Percentiles rank a stretch among this genome's conserved stretches.
phyloP scores from a whole-genome alignment of 2,888 invertebrate genomes.

The Megaustenia siamemsis region DNA sequence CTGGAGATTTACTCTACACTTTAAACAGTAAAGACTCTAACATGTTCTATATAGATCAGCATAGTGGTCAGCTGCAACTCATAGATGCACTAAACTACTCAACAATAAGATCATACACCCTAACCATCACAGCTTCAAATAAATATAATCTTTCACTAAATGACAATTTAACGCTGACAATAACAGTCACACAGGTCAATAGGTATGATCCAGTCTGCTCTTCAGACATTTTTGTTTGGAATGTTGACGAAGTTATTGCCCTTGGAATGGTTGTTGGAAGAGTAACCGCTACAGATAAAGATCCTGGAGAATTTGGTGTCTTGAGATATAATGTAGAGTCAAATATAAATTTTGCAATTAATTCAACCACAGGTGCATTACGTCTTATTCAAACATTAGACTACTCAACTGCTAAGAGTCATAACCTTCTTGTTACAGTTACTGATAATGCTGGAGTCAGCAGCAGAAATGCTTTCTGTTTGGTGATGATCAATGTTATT shows the following conservation, averaged over 20 bases:
- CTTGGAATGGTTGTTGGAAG: constrained; percentile 61
- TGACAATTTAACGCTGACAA: constrained; percentile 35
- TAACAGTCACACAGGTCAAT: constrained; percentile 58
- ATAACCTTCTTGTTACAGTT: constrained; percentile 61
- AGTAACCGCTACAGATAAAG: constrained; percentile 68
- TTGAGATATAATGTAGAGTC: constrained; percentile 64
- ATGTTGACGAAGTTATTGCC: constrained; percentile 44
- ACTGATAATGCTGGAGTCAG: constrained; percentile 61
- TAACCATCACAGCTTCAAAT: constrained; percentile 56
- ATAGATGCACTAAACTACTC: constrained; percentile 36
- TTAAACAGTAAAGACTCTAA: constrained; percentile 63
- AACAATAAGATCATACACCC: background rate
- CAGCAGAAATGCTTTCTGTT: constrained; percentile 55
- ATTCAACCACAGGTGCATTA: constrained; percentile 60
- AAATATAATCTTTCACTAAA: constrained; percentile 44
- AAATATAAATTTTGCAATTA: constrained; percentile 60
- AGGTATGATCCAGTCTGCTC: constrained; percentile 58
- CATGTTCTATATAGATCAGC: constrained; percentile 63
- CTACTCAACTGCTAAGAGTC: constrained; percentile 59
- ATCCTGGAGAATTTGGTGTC: constrained; percentile 65
- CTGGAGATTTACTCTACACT: constrained; percentile 59
- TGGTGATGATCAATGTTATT: constrained; percentile 64
- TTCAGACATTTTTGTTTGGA: constrained; percentile 33
- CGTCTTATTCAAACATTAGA: constrained; percentile 61
- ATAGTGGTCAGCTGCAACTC: constrained; percentile 62